Base-by-base conservation (phyloP, 2,888 invertebrate species). In the Rhorus exstirpatorius region DNA sequence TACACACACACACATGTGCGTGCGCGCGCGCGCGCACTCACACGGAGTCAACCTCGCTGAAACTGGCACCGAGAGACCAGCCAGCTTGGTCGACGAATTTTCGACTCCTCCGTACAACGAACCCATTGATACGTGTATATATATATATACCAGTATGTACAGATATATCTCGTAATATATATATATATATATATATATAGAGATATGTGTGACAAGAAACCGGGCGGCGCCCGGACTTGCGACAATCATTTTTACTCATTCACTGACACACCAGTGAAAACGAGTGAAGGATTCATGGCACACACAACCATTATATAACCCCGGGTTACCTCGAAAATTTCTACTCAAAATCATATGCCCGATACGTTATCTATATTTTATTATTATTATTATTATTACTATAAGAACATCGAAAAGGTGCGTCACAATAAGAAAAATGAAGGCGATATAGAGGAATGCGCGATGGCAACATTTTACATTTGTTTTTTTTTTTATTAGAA, bases 21-120 rank as follows among this genome's bases (percentile, higher is more conserved):
- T 6, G 38, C 51, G 35, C 10, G 49, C 17, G 19, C 49, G 49
- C 7, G n/a, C 60, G 6, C 31, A 6, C 46, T 26, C n/a, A 44
- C 63, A 49, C 38, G 67, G 58, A 35, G 46, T 65, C 67, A 44
- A 74, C 68, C 46, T 74, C 81, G 81, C 58, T 78, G 74, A 79
- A 81, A 68, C 41, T 24, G 72, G 67, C 44, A 67, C 51, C 51
- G 55, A 81, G 71, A 80, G 53, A 51, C 61, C 70, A 35, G 38
- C 51, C 70, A 12, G 51, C 75, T 70, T 53, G 55, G 58, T 51
- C 79, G 70, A 79, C 79, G 71, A 82, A 82, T 79, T 82, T 82
- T 79, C 82, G 82, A 71, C 79, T 79, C 65, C 79, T 79, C 70
- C 68, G 82, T 82, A 76, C 82, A 82, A 82, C 82, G 79, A 82